These are phyloP conservation scores for Gyrodactylus bullatarudis DNA, from an alignment of 1,140 invertebrate species.

Conservation along the genomic window DNA sequence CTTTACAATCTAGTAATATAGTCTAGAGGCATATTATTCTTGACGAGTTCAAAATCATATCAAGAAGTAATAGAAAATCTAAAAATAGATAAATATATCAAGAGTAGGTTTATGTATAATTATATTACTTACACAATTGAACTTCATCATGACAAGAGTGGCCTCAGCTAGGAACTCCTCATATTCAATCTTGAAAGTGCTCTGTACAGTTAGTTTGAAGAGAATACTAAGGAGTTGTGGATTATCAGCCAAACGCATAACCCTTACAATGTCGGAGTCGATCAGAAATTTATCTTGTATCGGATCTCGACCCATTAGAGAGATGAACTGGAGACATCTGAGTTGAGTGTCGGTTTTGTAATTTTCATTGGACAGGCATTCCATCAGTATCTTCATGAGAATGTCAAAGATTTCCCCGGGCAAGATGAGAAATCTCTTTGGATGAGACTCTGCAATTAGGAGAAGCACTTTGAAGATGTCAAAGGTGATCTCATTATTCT, in stretches of 20 bases:
- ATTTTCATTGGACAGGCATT: not conserved
- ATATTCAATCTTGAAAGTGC: not conserved
- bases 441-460: not conserved
- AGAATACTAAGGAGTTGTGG: not conserved
- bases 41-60: too few relatives aligned
- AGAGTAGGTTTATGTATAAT: too few relatives aligned
- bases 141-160: not conserved
- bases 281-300: not conserved
- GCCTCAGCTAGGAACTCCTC: not conserved
- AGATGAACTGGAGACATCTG: not conserved
- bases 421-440: not conserved
- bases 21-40: too few relatives aligned
- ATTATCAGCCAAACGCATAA: not conserved
- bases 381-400: not conserved
- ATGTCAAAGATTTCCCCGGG: not conserved
- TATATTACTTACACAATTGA: not conserved
- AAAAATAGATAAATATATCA: not conserved
- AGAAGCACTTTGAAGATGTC: not conserved
- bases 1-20: too few relatives aligned
- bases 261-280: not conserved
- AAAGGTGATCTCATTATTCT: not conserved
- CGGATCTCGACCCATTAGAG: not conserved
- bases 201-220: not conserved
- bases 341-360: not conserved
- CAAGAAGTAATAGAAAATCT: too few relatives aligned